Evolutionary conservation across 2,888 invertebrate species (phyloP), one percentile per base, ranked within the genome.

Genomic region (Thecocarcelia acutangulata): DNA sequence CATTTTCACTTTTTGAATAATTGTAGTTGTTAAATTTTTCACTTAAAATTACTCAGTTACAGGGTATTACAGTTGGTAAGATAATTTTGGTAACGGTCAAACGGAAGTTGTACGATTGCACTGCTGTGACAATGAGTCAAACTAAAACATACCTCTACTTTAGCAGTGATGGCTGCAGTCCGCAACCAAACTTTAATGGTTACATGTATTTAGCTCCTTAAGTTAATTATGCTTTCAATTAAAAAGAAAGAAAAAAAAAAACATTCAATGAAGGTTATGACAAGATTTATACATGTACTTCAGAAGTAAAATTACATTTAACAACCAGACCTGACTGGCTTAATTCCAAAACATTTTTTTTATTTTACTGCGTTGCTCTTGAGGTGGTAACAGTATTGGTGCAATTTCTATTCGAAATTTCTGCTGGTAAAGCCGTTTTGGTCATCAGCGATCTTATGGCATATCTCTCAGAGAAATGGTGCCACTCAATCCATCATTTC

Each of bases 1-100:
- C 63, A 70, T 78, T 82, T 78, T 78, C 74, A 70, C 77, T 74
- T 78, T 33, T 75, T 70, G 63, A 73, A 48, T 69, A 54, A 56
- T 68, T 64, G 40, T 42, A 28, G 50, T 24, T 37, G 54, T n/a
- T 44, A 58, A 68, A 52, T 48, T 73, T 21, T 59, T 15, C 19
- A 42, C 33, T 61, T 44, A 24, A 28, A 52, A 69, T 40, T 54
- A 17, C 6, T 46, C 17, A 61, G 40, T 52, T 75, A 59, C 42
- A 68, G 52, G 50, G 66, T 68, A 68, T 61, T 76, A 37, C n/a
- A 58, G 52, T 54, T 76, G n/a, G 24, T 69, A 69, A 21, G 50
- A 46, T 76, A 75, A 75, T 54, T 42, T 52, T 44, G 52, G 44
- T 15, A 52, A 52, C 37, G 44, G 19, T 28, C 50, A 59, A 68